Evolutionary conservation across 2,888 invertebrate genomes (phyloP).

Genomic region (Dasypolia templi): DNA sequence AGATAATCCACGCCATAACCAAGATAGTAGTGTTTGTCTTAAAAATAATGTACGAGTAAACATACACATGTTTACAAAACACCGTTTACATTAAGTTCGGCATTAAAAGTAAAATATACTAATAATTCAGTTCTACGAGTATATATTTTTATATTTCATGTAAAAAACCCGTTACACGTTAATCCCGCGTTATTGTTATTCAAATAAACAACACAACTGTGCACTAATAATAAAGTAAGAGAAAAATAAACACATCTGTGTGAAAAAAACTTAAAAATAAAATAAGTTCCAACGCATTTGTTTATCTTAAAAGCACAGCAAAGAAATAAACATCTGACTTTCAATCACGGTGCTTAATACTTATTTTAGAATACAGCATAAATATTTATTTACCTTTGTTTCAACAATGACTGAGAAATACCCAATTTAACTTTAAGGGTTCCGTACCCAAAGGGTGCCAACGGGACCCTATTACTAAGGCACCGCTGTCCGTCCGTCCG

Average conservation of each 20-base stretch:
- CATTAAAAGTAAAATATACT: too few relatives aligned
- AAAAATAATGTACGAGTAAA: neutral
- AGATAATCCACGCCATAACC: conserved; percentile 24
- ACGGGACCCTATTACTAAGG: too few relatives aligned
- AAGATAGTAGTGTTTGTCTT: neutral
- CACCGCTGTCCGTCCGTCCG: too few relatives aligned
- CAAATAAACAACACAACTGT: neutral
- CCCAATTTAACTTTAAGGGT: neutral
- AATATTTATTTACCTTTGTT: neutral
- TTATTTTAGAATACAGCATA: neutral
- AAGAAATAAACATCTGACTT: neutral
- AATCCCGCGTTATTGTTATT: neutral
- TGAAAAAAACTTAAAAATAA: neutral
- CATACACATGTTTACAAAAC: neutral
- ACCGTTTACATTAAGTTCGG: neutral
- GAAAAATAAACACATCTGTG: neutral
- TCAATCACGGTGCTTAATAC: neutral
- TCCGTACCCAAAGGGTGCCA: too few relatives aligned
- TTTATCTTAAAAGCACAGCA: neutral
- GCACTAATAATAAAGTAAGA: neutral
- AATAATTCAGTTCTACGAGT: neutral
- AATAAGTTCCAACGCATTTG: neutral
- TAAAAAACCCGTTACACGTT: neutral
- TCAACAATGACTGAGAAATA: neutral
- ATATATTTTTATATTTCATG: neutral